Conservation (phyloP, 1,140 invertebrate species). For the Lordiphosa mommai region DNA sequence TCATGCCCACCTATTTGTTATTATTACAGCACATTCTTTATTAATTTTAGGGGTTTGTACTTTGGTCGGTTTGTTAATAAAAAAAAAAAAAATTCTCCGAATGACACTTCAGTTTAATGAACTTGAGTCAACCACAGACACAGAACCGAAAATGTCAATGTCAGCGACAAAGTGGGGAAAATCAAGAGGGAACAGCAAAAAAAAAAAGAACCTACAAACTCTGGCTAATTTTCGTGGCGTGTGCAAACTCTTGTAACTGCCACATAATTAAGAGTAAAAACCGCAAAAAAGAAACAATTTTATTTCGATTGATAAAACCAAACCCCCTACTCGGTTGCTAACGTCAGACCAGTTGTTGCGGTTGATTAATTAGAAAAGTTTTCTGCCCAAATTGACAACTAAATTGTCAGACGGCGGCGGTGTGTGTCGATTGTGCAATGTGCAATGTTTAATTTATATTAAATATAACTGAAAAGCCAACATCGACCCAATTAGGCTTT, state of each 20-base stretch:
- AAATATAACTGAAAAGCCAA: constrained; percentile 11
- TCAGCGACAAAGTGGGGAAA: constrained; percentile 16
- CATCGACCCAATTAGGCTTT: constrained; percentile 38
- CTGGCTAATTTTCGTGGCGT: constrained; percentile 31
- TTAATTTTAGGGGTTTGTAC: constrained; percentile 39
- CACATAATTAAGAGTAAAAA: constrained; percentile 51
- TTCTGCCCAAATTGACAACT: constrained; percentile 1
- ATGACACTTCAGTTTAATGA: constrained; percentile 74
- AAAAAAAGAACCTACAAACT: not conserved
- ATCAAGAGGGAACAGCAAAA: constrained; percentile 7
- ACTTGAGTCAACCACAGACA: constrained; percentile 42
- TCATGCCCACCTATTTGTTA: constrained; percentile 44
- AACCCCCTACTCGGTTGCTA: not conserved
- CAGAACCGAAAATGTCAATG: constrained; percentile 24
- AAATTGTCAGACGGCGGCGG: not conserved
- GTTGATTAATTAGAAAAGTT: constrained; percentile 33
- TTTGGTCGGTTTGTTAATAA: constrained; percentile 38
- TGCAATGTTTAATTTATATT: not conserved
- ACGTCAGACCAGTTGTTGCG: constrained; percentile 3
- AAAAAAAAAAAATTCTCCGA: constrained; percentile 44
- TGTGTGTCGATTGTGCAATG: not conserved
- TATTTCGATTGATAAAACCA: constrained; percentile 30
- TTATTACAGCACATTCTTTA: constrained; percentile 57
- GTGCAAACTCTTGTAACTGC: constrained; percentile 31
- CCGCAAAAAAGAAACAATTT: constrained; percentile 36